A percentile compares a stretch with the other conserved stretches of the same genome.
Conservation (phyloP, 2,888 invertebrate genomes). For the Odontocerum albicorne region DNA sequence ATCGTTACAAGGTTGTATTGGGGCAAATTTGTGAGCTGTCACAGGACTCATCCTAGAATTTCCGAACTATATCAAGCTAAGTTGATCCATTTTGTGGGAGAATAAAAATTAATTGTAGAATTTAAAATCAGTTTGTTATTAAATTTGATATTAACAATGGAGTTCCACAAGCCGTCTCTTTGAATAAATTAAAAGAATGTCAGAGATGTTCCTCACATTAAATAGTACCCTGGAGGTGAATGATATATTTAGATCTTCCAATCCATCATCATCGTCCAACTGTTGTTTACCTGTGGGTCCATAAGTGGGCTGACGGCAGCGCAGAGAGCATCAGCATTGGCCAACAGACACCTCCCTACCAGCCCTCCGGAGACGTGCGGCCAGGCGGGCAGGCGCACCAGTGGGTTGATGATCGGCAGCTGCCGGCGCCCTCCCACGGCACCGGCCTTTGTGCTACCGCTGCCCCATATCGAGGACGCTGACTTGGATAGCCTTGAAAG, state of each 20-base stretch:
- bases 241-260: no score
- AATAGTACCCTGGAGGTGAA: no score
- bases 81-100: no score
- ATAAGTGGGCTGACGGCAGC: conserved; percentile 95
- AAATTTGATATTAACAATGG: no score
- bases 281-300: conserved; percentile 85
- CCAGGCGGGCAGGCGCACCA: conserved; percentile 86
- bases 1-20: no score
- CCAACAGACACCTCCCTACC: conserved; percentile 91
- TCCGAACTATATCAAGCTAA: no score
- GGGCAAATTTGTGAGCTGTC: no score
- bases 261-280: neutral
- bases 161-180: no score
- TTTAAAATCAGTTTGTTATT: no score
- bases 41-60: no score
- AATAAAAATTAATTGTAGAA: no score
- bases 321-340: conserved; percentile 94
- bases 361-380: conserved; percentile 82
- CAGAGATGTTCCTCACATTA: no score
- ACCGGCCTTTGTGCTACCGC: conserved; percentile 45
- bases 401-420: conserved; percentile 87
- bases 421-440: conserved; percentile 66
- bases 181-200: neutral
- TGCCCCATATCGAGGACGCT: conserved; percentile 58
- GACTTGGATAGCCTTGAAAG: conserved; percentile 52